Base-by-base conservation (phyloP, 2,113 vertebrate species). In the Hemiprocne comata region DNA sequence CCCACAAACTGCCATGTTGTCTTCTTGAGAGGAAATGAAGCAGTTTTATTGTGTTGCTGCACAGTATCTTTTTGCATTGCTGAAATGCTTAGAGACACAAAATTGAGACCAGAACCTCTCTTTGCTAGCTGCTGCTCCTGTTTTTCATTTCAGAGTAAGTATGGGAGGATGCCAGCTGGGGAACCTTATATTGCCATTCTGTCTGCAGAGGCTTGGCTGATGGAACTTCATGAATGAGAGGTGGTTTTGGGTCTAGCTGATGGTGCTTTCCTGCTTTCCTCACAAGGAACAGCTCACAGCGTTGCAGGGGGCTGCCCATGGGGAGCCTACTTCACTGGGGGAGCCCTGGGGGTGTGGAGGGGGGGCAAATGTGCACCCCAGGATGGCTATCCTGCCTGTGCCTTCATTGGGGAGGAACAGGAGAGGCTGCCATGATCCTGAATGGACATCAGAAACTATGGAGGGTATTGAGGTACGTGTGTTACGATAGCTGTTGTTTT, bases 211-310 rank as follows among this genome's bases (percentile, higher is more conserved):
- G 15, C 18, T 80, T 79, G 44, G 40, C 76, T 61, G 19, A 36
- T 81, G 84, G 55, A 74, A 21, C 50, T 79, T 90, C 23, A 10
- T 69, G 53, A 72, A 57, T 73, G 62, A 85, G 50, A 44, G 12
- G 6, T 0, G 0, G 46, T 3, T 28, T n/a, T 62, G 40, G 19
- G 60, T 40, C 36, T 62, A 46, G 48, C 15, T 87, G 36, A 17
- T 38, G 11, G 11, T 42, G 13, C 66, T 57, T 79, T 36, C 14
- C 24, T 61, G 40, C 46, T 67, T 69, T 88, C 26, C 40, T 76
- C 1, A 0, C 2, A 64, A 74, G 51, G 29, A 42, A 13, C n/a
- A 60, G 19, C 33, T 90, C 29, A 29, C 13, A 69, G 20, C 9
- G 18, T 77, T 69, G 15, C 38, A 33, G 74, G 15, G 21, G 19